Conservation (phyloP, 2,888 invertebrate genomes). For the Hedychridium roseum region DNA sequence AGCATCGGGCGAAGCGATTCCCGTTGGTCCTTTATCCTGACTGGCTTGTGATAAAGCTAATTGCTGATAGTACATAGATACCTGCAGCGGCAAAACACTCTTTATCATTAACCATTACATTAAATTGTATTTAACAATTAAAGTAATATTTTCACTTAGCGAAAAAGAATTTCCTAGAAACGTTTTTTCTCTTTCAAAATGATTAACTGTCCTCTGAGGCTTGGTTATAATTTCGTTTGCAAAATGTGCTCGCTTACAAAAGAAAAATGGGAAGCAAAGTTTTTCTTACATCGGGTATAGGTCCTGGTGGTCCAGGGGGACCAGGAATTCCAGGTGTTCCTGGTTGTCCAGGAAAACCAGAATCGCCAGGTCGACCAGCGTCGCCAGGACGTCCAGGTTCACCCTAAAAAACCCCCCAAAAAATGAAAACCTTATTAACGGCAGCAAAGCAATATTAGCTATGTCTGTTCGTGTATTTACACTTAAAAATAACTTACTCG, state of each 20-base stretch:
- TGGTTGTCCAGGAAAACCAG: conserved; percentile 80
- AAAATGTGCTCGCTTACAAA: no score
- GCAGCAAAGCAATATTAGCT: conserved; percentile 64
- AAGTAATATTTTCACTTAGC: background rate
- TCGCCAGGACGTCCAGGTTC: conserved; percentile 74
- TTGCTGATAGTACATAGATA: conserved; percentile 79
- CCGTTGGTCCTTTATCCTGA: conserved; percentile 79
- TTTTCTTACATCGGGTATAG: conserved; percentile 71
- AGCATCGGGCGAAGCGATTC: conserved; percentile 67
- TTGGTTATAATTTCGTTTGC: no score
- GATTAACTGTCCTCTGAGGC: no score
- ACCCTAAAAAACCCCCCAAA: conserved; percentile 68
- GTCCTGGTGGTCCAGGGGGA: conserved; percentile 74
- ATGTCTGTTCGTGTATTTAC: conserved; percentile 62
- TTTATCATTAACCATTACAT: no score
- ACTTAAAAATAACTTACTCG: conserved; percentile 46
- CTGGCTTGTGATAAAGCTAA: conserved; percentile 75
- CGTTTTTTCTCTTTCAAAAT: no score
- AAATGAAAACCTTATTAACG: background rate
- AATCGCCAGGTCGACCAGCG: conserved; percentile 72
- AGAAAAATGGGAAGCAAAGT: background rate
- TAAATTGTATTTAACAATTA: no score
- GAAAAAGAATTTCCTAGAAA: background rate
- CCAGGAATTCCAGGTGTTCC: conserved; percentile 72
- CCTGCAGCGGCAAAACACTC: no score